Evolutionary conservation across 2,888 invertebrate species (phyloP).

Genomic region (Anaspis maculata): DNA sequence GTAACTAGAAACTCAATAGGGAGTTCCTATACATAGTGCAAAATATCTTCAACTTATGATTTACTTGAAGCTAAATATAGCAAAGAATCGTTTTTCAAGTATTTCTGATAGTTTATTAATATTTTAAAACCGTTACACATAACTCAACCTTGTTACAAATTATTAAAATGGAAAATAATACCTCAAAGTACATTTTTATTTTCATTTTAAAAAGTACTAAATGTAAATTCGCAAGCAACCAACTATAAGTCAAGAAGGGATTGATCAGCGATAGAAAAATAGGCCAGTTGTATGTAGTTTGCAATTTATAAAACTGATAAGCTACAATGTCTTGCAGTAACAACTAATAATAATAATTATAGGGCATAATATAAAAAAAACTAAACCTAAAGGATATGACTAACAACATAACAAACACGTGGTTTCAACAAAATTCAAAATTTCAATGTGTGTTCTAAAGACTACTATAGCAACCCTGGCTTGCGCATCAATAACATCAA

Average conservation of each 20-base stretch:
- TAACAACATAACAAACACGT: too few species aligned
- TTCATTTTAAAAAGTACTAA: slow-evolving; percentile 13
- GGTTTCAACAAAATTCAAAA: too few species aligned
- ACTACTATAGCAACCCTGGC: too few species aligned
- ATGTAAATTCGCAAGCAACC: slow-evolving; percentile 11
- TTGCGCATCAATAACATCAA: too few species aligned
- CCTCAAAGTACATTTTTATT: slow-evolving; percentile 13
- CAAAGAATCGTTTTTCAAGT: neutral
- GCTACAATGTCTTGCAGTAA: neutral
- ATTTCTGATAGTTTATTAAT: slow-evolving; percentile 10
- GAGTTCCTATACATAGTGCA: too few species aligned
- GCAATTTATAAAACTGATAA: neutral
- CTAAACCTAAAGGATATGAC: too few species aligned
- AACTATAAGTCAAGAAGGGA: neutral
- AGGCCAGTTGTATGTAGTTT: neutral
- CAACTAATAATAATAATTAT: neutral
- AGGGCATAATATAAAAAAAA: too few species aligned
- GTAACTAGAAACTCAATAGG: neutral
- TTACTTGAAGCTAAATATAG: neutral
- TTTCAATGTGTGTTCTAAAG: too few species aligned
- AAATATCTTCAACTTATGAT: too few species aligned
- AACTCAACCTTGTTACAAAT: slow-evolving; percentile 15
- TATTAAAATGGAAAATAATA: slow-evolving; percentile 14
- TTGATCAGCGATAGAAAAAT: slow-evolving; percentile 2
- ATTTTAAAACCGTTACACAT: slow-evolving; percentile 19